Evolutionary conservation across 2,797 vertebrate genomes (phyloP), one percentile per base, ranked within the genome.

Genomic region (Ataeniobius toweri): DNA sequence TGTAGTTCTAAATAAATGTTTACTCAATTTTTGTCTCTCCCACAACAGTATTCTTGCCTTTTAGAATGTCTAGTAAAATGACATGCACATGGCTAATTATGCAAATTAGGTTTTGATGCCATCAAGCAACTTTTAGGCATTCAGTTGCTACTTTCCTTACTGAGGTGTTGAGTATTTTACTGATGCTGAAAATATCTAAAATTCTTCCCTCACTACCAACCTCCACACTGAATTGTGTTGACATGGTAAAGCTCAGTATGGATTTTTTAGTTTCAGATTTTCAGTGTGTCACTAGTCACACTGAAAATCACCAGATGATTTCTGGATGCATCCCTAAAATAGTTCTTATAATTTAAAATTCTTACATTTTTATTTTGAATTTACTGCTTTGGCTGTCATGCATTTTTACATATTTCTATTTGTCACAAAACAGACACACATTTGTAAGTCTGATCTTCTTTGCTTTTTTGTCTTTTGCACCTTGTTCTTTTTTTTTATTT

Each of bases 391-490:
- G 77, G 71, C 36, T 80, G 6, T 63, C 48, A 77, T 77, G 22
- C 65, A 41, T 16, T 53, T 51, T 85, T 78, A 68, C 12, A 78
- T 22, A 81, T 83, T 71, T 84, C 70, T 76, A 46, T 76, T 77
- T 71, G 83, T 81, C 81, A 76, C 77, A 71, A 71, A 71, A 50
- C 46, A 50, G 44, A 72, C 39, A 85, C 78, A 31, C 70, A 71
- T 81, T 68, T 74, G 69, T 81, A 73, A 81, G 26, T 77, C 69
- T 84, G 76, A 89, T 89, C 79, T 72, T 87, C 51, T 22, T 61
- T 18, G 39, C 71, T 79, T 77, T 84, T 82, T 87, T 77, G 85
- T 89, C 82, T 81, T 88, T 61, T 83, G 58, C 83, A 74, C 18
- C 59, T 18, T 7, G 18, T 48, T 36, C 12, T 5, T 6, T 44